These are phyloP conservation scores for Siniperca obscura DNA, from an alignment of 2,797 vertebrate genomes.

Conservation along the genomic window DNA sequence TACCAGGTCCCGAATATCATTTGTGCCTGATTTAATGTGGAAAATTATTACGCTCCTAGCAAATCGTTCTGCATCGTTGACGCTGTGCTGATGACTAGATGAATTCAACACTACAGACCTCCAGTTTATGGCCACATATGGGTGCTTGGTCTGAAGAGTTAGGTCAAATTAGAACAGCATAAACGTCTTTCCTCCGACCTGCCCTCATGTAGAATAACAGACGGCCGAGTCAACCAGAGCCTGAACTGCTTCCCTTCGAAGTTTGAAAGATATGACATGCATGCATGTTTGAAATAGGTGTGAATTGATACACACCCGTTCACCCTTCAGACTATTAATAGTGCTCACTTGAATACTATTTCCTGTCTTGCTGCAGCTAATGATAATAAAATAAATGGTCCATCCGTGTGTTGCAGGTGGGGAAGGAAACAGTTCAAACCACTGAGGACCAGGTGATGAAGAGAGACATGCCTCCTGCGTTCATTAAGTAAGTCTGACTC, in stretches of 20 bases:
- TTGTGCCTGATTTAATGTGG: constrained; percentile 5
- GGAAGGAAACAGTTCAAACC: constrained; percentile 98
- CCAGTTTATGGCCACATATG: neutral
- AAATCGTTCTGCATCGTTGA: neutral
- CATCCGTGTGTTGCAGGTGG: constrained; percentile 86
- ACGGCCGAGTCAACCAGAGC: constrained; percentile 13
- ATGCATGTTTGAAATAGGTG: constrained; percentile 65
- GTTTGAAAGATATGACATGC: constrained; percentile 53
- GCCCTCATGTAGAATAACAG: constrained; percentile 31
- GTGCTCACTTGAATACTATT: constrained; percentile 51
- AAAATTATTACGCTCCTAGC: neutral
- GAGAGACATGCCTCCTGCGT: constrained; percentile 98
- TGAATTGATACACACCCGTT: constrained; percentile 66
- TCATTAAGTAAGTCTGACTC: constrained; percentile 93
- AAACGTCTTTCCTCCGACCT: constrained; percentile 16
- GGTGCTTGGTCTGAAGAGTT: constrained; percentile 10
- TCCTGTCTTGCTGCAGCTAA: constrained; percentile 48
- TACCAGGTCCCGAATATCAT: neutral
- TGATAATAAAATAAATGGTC: constrained; percentile 48
- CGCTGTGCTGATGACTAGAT: constrained; percentile 12
- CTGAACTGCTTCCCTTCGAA: constrained; percentile 32
- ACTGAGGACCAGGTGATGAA: constrained; percentile 99
- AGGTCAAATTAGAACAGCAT: constrained; percentile 11
- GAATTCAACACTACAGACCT: constrained; percentile 14
- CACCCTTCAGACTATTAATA: constrained; percentile 66